A percentile compares a stretch with the other conserved stretches of the same genome.
phyloP scores from a whole-genome alignment of 2,113 vertebrate species.

The Myrmecobius fasciatus region DNA sequence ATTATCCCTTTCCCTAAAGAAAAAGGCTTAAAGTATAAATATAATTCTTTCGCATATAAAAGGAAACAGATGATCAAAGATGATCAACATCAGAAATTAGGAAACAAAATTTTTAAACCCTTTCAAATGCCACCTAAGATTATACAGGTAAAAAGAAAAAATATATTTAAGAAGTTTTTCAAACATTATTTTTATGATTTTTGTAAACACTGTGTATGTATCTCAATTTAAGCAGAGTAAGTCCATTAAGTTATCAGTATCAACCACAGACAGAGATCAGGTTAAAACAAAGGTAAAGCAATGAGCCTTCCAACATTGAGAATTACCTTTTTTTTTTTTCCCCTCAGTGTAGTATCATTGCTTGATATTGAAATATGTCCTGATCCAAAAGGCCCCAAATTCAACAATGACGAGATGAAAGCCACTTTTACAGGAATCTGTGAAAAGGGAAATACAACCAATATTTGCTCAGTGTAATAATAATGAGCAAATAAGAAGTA shows the following conservation, averaged over 20 bases:
- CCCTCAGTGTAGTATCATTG: conserved; percentile 18
- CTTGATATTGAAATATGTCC: neutral
- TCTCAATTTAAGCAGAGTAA: neutral
- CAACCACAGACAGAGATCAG: conserved; percentile 4
- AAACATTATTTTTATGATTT: neutral
- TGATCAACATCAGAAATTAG: neutral
- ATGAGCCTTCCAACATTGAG: conserved; percentile 10
- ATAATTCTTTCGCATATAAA: neutral
- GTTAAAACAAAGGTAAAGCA: conserved; percentile 34
- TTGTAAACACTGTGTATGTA: neutral
- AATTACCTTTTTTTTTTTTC: conserved; percentile 63
- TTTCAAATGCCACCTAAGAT: neutral
- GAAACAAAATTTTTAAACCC: neutral
- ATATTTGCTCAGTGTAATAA: conserved; percentile 22
- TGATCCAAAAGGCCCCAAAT: conserved; percentile 21
- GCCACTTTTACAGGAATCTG: conserved; percentile 37
- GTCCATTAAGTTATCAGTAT: neutral
- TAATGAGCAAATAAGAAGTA: neutral
- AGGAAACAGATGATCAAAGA: neutral
- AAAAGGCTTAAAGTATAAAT: neutral
- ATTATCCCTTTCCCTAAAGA: neutral
- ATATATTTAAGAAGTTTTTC: neutral
- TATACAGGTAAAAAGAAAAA: neutral
- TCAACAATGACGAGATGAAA: conserved; percentile 14
- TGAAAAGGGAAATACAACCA: conserved; percentile 23